These are phyloP conservation scores for Drosophila emarginata DNA, from an alignment of 2,888 invertebrate genomes.

Conservation along the genomic window DNA sequence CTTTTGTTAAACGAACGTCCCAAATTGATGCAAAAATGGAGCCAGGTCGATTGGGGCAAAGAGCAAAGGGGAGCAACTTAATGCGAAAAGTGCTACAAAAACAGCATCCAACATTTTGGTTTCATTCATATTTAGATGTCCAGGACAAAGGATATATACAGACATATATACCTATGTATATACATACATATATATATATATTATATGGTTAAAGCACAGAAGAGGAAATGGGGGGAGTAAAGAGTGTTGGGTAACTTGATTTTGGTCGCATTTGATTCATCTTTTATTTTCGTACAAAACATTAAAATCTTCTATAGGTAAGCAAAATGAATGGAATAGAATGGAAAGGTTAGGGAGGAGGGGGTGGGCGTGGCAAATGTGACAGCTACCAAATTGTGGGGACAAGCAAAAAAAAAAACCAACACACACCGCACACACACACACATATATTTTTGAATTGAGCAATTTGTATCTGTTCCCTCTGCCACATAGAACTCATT, in stretches of 20 bases:
- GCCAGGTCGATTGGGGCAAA: slow-evolving; percentile 27
- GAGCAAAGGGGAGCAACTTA: slow-evolving; percentile 17
- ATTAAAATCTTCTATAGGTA: slow-evolving; percentile 2
- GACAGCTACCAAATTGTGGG: slow-evolving; percentile 50
- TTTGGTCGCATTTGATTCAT: slow-evolving; percentile 23
- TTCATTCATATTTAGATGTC: slow-evolving; percentile 54
- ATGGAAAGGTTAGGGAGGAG: slow-evolving; percentile 4
- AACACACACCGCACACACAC: not conserved
- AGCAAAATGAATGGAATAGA: not conserved
- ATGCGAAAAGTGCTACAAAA: slow-evolving; percentile 43
- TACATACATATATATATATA: not conserved
- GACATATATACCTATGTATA: not conserved
- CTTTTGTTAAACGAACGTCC: slow-evolving; percentile 69
- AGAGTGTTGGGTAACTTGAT: not conserved
- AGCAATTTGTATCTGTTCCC: slow-evolving; percentile 61
- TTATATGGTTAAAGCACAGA: not conserved
- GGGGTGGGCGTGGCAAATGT: slow-evolving; percentile 42
- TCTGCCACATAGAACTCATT: not conserved
- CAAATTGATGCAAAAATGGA: slow-evolving; percentile 60
- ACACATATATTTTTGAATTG: slow-evolving; percentile 59
- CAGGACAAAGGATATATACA: slow-evolving; percentile 8
- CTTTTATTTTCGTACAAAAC: slow-evolving; percentile 17
- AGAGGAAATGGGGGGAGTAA: not conserved
- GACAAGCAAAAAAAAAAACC: not conserved
- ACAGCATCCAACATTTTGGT: slow-evolving; percentile 48